These are phyloP conservation scores for Argynnis bischoffii DNA, from an alignment of 2,888 invertebrate species.

Conservation along the genomic window DNA sequence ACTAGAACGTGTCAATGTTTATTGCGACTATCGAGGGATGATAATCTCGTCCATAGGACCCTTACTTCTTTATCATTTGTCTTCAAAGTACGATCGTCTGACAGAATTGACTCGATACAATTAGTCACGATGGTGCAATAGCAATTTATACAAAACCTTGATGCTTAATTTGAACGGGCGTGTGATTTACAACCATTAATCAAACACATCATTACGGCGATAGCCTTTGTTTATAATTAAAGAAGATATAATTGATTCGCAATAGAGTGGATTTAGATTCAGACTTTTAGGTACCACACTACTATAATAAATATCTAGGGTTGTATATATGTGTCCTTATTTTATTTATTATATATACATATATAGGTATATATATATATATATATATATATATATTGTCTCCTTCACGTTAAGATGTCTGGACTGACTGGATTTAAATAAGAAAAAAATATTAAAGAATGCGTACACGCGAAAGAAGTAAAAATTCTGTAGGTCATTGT, in stretches of 20 bases:
- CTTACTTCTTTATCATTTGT: conserved; percentile 47
- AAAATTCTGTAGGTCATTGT: too few relatives aligned
- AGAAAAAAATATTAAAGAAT: too few relatives aligned
- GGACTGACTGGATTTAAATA: too few relatives aligned
- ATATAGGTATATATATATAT: too few relatives aligned
- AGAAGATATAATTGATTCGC: conserved; percentile 1
- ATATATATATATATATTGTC: too few relatives aligned
- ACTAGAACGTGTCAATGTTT: neutral
- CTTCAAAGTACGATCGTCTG: conserved; percentile 57
- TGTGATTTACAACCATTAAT: conserved; percentile 65
- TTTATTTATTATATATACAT: too few relatives aligned
- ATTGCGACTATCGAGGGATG: neutral
- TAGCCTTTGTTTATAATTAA: conserved; percentile 21
- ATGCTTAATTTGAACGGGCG: conserved; percentile 58
- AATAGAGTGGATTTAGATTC: too few relatives aligned
- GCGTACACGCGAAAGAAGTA: too few relatives aligned
- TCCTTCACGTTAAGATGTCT: too few relatives aligned
- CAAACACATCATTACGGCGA: conserved; percentile 53
- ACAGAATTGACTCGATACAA: conserved; percentile 63
- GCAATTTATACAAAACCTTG: conserved; percentile 64
- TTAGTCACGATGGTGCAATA: conserved; percentile 58
- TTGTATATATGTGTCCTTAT: too few relatives aligned
- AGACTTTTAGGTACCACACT: too few relatives aligned
- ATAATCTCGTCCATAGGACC: neutral
- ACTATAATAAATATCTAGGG: too few relatives aligned